Evolutionary conservation across 2,113 vertebrate genomes (phyloP), one percentile per base, ranked within the genome.

Genomic region (Noctilio leporinus): DNA sequence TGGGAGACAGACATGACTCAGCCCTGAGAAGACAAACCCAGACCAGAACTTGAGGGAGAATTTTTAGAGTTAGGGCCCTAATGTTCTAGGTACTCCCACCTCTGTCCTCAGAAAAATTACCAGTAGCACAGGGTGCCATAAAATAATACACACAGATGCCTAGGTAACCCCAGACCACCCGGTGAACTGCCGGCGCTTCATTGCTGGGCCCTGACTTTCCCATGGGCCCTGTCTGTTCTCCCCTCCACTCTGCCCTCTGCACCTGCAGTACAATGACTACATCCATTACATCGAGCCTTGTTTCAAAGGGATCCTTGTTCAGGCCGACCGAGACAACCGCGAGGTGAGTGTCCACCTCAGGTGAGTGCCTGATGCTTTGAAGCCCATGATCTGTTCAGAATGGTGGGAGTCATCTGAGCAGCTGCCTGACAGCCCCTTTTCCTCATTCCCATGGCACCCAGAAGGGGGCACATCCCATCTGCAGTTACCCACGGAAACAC

Each of bases 261-360:
- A 69, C 83, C 95, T 89, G 19, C 98, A 99, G 99, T 99, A 99
- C 97, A 99, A 98, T 82, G 99, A 99, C 96, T 99, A 99, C 1
- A 98, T 99, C 64, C 99, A 99, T 64, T 99, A 99, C 67, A 95
- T 99, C 2, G 99, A 99, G 78, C 99, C 99, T 67, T 99, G 99
- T 97, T 99, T 99, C 97, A 99, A 99, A 98, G 99, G 99, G 57
- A 99, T 98, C 26, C 98, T 99, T 62, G 99, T 99, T 22, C 99
- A 99, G 95, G 99, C 99, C 9, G 99, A 99, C 96, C 98, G 99
- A 97, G 99, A 99, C 96, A 99, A 99, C 97, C 98, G 99, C 89
- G 99, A 99, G 99, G 99, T 99, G 97, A 98, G 98, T 98, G 91
- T 11, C 70, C 24, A 12, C 7, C 10, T 40, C n/a, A 8, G 45